Evolutionary conservation across 2,888 invertebrate species (phyloP).

Genomic region (Drosophila pseudotakahashii): DNA sequence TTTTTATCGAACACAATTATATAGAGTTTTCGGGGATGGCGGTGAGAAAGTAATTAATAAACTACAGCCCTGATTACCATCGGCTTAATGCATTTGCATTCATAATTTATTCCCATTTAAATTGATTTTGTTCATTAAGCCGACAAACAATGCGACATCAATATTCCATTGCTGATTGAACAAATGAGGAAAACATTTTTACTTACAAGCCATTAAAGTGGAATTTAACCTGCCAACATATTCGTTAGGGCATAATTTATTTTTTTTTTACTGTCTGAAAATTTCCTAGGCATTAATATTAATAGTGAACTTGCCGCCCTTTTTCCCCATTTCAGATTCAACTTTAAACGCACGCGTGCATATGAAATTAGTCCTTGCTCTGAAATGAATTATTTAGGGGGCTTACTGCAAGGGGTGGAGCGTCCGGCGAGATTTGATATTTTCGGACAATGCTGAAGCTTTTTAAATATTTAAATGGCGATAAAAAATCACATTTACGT

Average conservation of each 20-base stretch:
- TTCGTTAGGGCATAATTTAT: not conserved
- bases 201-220: slow-evolving; percentile 26
- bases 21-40: slow-evolving; percentile 1
- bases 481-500: slow-evolving; percentile 18
- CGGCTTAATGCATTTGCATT: slow-evolving; percentile 38
- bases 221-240: slow-evolving; percentile 6
- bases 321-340: not conserved
- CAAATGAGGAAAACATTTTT: slow-evolving; percentile 12
- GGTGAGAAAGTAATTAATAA: slow-evolving; percentile 32
- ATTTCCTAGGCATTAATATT: slow-evolving; percentile 43
- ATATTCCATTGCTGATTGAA: slow-evolving; percentile 18
- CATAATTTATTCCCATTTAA: slow-evolving; percentile 32
- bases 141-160: slow-evolving; percentile 10
- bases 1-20: slow-evolving; percentile 40
- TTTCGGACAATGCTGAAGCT: slow-evolving; percentile 19
- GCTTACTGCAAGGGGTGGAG: slow-evolving; percentile 1
- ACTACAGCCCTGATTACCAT: slow-evolving; percentile 9
- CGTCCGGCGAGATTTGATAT: slow-evolving; percentile 30
- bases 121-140: slow-evolving; percentile 45
- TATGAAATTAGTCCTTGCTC: slow-evolving; percentile 5
- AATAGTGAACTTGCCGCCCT: slow-evolving; percentile 17
- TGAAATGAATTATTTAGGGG: slow-evolving; percentile 15
- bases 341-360: slow-evolving; percentile 33
- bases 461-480: slow-evolving; percentile 41
- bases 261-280: slow-evolving; percentile 20